Evolutionary conservation across 2,113 vertebrate species (phyloP).

Genomic region (Gallinago paraguaiae): DNA sequence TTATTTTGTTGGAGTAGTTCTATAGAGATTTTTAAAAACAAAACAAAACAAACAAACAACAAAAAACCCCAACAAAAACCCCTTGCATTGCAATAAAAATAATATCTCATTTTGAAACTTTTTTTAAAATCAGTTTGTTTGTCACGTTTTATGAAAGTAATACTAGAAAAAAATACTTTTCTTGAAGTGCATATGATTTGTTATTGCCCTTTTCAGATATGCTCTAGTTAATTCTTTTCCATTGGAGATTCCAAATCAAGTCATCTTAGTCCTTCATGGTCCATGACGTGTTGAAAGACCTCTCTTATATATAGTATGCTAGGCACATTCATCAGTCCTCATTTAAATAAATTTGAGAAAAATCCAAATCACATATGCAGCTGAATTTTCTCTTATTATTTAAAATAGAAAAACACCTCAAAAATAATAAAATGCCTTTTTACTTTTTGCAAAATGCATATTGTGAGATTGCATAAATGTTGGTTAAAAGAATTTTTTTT

Average conservation of each 20-base stretch:
- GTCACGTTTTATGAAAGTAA: background rate
- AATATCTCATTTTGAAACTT: background rate
- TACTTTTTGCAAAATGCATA: background rate
- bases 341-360: background rate
- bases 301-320: background rate
- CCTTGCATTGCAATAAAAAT: background rate
- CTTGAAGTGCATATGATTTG: background rate
- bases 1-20: background rate
- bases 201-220: background rate
- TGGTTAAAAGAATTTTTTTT: background rate
- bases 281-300: background rate
- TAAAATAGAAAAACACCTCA: background rate
- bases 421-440: background rate
- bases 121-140: background rate
- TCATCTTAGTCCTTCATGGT: background rate
- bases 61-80: background rate
- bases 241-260: background rate
- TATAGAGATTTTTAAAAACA: background rate
- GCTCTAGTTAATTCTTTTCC: background rate
- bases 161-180: rapidly evolving
- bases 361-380: background rate
- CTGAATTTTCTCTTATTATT: background rate
- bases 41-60: too few species aligned
- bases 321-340: background rate
- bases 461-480: background rate